Base-by-base conservation (phyloP, 2,888 invertebrate genomes). In the Drosophila colorata region DNA sequence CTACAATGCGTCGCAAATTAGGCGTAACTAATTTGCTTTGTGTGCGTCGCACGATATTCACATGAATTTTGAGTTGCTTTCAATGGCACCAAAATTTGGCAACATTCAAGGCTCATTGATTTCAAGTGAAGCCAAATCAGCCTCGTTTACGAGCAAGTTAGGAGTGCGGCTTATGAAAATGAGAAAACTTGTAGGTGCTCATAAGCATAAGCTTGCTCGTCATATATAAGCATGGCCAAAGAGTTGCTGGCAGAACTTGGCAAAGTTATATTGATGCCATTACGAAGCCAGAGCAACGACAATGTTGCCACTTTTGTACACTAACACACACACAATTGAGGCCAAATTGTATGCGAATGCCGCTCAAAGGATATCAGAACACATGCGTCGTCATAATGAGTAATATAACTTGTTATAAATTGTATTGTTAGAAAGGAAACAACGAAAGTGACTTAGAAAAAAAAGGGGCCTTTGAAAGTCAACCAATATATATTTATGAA, bases 11-110 rank as follows among this genome's bases (percentile, higher is more conserved):
- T 69, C 79, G 60, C 78, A 87, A 85, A 87, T 85, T 87, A 77
- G 70, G 85, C 87, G 80, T 80, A 73, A 85, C 80, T 87, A 85
- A 85, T 87, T 85, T 74, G 72, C 72, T 85, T 80, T 85, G 67
- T 68, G 51, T 56, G 66, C 55, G 23, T 4, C 14, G 13, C 23
- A 14, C 25, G 37, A 20, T 13, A 41, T 57, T 52, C 43, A 46
- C 38, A 48, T 67, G 40, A 51, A 61, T 67, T 67, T 56, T 55
- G 51, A 48, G 46, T 38, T 57, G 59, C 37, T 66, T 46, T 43
- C 20, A 51, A 48, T 28, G 48, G 16, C 52, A 16, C 8, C 14
- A 53, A 69, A 74, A 69, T 74, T 68, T 44, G 60, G 28, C 65
- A 77, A 69, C 52, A 79, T 78, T 80, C 79, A 83, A 64, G 79